phyloP scores from a whole-genome alignment of 2,888 invertebrate genomes.

The Euproctis similis region DNA sequence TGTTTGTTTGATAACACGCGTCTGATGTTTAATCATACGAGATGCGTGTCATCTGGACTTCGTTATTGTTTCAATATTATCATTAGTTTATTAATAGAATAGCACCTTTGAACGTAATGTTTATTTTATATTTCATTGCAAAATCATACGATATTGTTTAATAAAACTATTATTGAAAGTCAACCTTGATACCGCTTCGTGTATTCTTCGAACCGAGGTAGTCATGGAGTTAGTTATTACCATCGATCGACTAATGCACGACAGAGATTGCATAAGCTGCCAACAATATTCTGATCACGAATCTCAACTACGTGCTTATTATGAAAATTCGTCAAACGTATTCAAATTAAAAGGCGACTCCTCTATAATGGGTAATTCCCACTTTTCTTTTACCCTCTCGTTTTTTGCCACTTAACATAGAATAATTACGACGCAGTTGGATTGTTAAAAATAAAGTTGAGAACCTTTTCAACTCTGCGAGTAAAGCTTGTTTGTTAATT shows the following conservation, averaged over 20 bases:
- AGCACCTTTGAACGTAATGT: too few relatives aligned
- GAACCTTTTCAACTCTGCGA: too few relatives aligned
- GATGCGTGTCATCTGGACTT: neutral
- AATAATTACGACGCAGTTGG: slow-evolving; percentile 11
- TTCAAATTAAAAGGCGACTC: slow-evolving; percentile 7
- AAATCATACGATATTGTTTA: too few relatives aligned
- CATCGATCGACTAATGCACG: too few relatives aligned
- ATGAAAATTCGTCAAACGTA: slow-evolving; percentile 22
- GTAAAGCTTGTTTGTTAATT: too few relatives aligned
- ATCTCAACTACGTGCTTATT: slow-evolving; percentile 13
- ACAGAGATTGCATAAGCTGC: too few relatives aligned
- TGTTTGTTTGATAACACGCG: neutral
- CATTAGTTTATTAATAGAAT: neutral
- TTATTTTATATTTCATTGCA: too few relatives aligned
- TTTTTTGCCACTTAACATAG: slow-evolving; percentile 8
- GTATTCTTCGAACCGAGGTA: too few relatives aligned
- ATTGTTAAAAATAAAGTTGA: too few relatives aligned
- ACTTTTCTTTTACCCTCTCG: slow-evolving; percentile 13
- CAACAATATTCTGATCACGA: slow-evolving; percentile 20
- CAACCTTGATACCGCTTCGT: too few relatives aligned
- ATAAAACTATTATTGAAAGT: too few relatives aligned
- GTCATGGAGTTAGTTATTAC: too few relatives aligned
- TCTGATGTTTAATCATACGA: slow-evolving; percentile 5
- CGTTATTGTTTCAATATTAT: neutral
- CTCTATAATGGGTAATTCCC: slow-evolving; percentile 1